Base-by-base conservation (phyloP, 2,113 vertebrate genomes). In the Chionomys nivalis region DNA sequence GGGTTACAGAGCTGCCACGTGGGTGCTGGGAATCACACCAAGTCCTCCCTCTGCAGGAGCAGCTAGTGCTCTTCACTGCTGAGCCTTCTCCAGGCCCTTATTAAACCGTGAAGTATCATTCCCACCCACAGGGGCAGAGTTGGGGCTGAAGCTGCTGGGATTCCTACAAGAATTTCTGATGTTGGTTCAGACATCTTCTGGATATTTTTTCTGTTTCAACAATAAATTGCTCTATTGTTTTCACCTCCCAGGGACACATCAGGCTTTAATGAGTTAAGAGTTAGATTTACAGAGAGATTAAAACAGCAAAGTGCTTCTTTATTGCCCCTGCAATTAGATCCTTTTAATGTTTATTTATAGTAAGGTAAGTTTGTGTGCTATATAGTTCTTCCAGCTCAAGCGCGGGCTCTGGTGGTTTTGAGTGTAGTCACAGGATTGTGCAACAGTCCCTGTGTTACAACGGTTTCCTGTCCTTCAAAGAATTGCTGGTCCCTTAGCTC, bases 201-300 rank as follows among this genome's bases (percentile, higher is more conserved):
- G 66, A 52, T 79, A 23, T 76, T 76, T 42, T 58, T 78, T 72
- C 58, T 88, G 58, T 92, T 83, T 86, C n/a, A 8, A 3, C 17
- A 76, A 44, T 88, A 66, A 96, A 88, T 90, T 23, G 76, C 39
- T 85, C 42, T 76, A 26, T 88, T 97, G 91, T 96, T 49, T 91
- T 52, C 47, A 26, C 42, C 82, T 55, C 9, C 77, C 4, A 86
- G 58, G 68, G 61, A 76, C 76, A 72, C 44, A 42, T n/a, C 49
- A 5, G n/a, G 66, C 91, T 90, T 86, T n/a, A 90, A 90, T 78
- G 31, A 90, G 73, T 47, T 65, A 65, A 78, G 58, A 65, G 70
- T 61, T 78, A 65, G 89, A 90, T 63, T 49, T 49, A 6, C 21
- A 10, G 73, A 28, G 70, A 77, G 73, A 90, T 78, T 44, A 65